These are phyloP conservation scores for Agrochola macilenta DNA, from an alignment of 2,888 invertebrate genomes.

Conservation along the genomic window DNA sequence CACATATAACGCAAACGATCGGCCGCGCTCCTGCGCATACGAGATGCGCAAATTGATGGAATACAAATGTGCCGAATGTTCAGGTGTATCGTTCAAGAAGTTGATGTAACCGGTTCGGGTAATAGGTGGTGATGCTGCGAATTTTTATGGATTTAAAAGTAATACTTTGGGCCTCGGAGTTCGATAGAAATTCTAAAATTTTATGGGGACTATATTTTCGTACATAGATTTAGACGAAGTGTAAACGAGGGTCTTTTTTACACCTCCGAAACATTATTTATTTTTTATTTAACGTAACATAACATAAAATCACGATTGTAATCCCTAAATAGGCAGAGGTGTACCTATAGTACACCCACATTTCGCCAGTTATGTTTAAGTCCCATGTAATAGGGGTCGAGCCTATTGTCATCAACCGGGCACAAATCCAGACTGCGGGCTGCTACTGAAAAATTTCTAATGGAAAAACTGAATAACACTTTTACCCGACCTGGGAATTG, in stretches of 20 bases:
- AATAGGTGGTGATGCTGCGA: slow-evolving; percentile 30
- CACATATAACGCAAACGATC: slow-evolving; percentile 84
- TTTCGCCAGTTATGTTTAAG: too few relatives aligned
- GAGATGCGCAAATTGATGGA: slow-evolving; percentile 85
- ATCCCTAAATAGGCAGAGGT: too few relatives aligned
- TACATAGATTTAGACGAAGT: background rate
- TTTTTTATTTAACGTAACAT: too few relatives aligned
- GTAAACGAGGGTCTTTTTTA: background rate
- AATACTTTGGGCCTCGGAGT: background rate
- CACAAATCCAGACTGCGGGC: too few relatives aligned
- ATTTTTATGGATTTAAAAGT: slow-evolving; percentile 7
- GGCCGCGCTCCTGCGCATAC: slow-evolving; percentile 81
- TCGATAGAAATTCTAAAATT: background rate
- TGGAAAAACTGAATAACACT: too few relatives aligned
- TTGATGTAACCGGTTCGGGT: slow-evolving; percentile 37
- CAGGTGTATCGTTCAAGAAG: slow-evolving; percentile 61
- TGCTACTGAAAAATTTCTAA: too few relatives aligned
- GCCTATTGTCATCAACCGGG: too few relatives aligned
- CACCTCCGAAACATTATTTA: too few relatives aligned
- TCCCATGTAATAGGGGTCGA: too few relatives aligned
- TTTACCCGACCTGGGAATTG: too few relatives aligned
- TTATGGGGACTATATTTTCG: background rate
- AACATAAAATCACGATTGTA: too few relatives aligned
- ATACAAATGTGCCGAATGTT: slow-evolving; percentile 78
- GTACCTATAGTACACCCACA: too few relatives aligned